Percentiles rank a stretch among this genome's conserved stretches.
These are phyloP conservation scores for Microtus pennsylvanicus DNA, from an alignment of 2,113 vertebrate species.

Conservation along the genomic window DNA sequence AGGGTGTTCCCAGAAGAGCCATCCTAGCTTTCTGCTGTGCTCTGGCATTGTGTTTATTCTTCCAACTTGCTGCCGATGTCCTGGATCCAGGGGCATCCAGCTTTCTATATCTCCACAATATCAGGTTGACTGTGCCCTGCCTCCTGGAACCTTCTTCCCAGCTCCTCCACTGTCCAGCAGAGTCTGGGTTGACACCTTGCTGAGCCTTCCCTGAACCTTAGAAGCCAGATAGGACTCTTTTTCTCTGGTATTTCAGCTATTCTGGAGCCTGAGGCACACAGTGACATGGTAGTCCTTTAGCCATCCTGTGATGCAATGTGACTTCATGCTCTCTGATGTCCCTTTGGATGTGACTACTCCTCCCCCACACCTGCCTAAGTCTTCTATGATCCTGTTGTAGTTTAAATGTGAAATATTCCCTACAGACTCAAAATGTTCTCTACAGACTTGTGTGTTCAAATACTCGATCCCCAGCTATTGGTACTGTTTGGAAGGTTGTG, in stretches of 20 bases:
- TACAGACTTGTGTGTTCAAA: neutral
- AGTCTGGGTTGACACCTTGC: neutral
- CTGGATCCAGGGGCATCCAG: neutral
- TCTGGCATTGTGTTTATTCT: neutral
- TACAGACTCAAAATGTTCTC: neutral
- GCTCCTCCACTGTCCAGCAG: neutral
- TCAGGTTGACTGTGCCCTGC: neutral
- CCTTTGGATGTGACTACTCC: neutral
- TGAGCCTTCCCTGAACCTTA: neutral
- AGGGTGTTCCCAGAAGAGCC: no score
- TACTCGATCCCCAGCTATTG: neutral
- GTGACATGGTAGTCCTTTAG: neutral
- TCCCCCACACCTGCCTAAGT: neutral
- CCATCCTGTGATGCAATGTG: neutral
- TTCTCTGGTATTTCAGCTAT: neutral
- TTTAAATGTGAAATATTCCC: neutral
- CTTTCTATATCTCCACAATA: neutral
- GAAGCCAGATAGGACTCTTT: neutral
- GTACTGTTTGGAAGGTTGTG: neutral
- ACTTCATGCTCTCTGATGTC: neutral
- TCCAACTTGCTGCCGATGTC: neutral
- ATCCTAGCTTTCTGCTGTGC: neutral
- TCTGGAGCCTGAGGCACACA: neutral
- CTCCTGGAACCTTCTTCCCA: neutral
- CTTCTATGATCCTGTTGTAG: neutral